These are phyloP conservation scores for Falcaria lacertinaria DNA, from an alignment of 2,888 invertebrate genomes.

Conservation along the genomic window DNA sequence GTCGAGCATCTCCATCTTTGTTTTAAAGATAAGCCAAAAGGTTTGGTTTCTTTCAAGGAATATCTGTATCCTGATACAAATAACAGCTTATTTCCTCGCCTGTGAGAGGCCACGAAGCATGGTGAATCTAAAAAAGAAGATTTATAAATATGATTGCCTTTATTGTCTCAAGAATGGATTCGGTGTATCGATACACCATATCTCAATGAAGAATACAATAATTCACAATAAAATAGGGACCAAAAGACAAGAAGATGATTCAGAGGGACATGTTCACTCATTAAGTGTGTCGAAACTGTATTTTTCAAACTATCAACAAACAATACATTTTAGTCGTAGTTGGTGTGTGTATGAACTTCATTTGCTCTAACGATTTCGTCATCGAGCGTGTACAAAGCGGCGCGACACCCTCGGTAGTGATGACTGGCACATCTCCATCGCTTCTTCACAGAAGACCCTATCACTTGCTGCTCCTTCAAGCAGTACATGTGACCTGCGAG, in stretches of 20 bases:
- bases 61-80: not conserved
- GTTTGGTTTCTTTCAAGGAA: not conserved
- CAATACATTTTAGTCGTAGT: too few relatives aligned
- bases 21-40: not conserved
- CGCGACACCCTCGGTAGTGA: slow-evolving; percentile 29
- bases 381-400: slow-evolving; percentile 26
- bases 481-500: not conserved
- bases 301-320: too few relatives aligned
- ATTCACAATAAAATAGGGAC: too few relatives aligned
- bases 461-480: not conserved
- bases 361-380: slow-evolving; percentile 2
- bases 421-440: slow-evolving; percentile 49
- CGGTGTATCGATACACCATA: too few relatives aligned
- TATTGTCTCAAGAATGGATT: too few relatives aligned
- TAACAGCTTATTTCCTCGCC: not conserved
- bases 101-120: not conserved
- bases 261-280: too few relatives aligned
- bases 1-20: not conserved
- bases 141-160: too few relatives aligned
- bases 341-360: slow-evolving; percentile 14
- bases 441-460: not conserved
- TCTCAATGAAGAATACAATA: too few relatives aligned
- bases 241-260: too few relatives aligned
- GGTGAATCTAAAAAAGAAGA: not conserved
- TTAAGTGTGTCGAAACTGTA: too few relatives aligned